phyloP scores from a whole-genome alignment of 1,140 invertebrate genomes.

The Amyelois transitella region DNA sequence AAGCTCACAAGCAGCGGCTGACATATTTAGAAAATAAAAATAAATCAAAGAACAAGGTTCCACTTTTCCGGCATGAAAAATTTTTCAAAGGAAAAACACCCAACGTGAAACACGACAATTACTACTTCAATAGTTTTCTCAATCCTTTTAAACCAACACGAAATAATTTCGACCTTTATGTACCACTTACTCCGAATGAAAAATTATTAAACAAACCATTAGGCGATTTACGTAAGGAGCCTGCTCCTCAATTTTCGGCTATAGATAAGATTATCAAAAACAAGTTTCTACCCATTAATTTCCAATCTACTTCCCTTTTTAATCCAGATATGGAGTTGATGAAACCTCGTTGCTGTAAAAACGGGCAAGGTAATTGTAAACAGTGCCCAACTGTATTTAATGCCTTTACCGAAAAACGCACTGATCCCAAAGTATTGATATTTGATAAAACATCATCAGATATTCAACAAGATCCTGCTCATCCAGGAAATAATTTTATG shows the following conservation, averaged over 20 bases:
- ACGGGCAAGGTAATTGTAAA: constrained; percentile 37
- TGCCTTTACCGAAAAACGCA: constrained; percentile 5
- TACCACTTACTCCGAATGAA: constrained; percentile 23
- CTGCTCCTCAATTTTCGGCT: constrained; percentile 8
- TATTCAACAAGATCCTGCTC: constrained; percentile 1
- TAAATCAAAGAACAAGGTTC: constrained; percentile 59
- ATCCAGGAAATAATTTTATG: constrained; percentile 11
- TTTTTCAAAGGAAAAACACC: constrained; percentile 36
- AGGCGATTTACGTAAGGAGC: constrained; percentile 11
- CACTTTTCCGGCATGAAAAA: constrained; percentile 41
- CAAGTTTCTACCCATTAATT: constrained; percentile 22
- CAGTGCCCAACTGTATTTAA: constrained; percentile 36
- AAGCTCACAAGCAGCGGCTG: constrained; percentile 47
- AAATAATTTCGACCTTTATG: constrained; percentile 28
- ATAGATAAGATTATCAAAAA: constrained; percentile 19
- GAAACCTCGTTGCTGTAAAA: constrained; percentile 44
- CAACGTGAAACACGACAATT: constrained; percentile 19
- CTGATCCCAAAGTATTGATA: constrained; percentile 1
- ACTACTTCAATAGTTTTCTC: constrained; percentile 15
- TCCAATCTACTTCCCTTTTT: not conserved
- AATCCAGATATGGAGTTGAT: constrained; percentile 5
- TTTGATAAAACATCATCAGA: not conserved
- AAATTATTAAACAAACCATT: constrained; percentile 16
- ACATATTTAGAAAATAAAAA: constrained; percentile 39
- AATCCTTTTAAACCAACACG: constrained; percentile 2